These are phyloP conservation scores for Anoplolepis gracilipes DNA, from an alignment of 1,140 invertebrate species.

Conservation along the genomic window DNA sequence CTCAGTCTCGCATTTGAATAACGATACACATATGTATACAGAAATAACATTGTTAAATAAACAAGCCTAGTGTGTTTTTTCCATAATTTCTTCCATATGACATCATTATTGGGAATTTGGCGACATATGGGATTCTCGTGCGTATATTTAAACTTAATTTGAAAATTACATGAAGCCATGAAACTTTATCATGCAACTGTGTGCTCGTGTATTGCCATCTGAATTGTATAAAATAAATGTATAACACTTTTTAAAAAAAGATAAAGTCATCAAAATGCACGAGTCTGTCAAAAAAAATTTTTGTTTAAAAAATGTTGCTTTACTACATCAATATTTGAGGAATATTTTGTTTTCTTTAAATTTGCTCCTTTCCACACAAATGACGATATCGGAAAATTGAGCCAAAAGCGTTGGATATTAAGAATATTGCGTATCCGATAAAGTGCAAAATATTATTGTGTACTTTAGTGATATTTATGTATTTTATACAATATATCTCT, in stretches of 20 bases:
- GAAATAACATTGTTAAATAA: neutral
- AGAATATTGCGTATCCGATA: too few relatives aligned
- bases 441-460: too few relatives aligned
- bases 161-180: neutral
- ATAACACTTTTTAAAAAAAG: too few relatives aligned
- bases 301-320: neutral
- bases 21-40: neutral
- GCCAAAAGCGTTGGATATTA: too few relatives aligned
- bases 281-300: neutral
- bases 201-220: neutral
- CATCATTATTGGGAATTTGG: conserved; percentile 3
- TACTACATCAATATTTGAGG: neutral
- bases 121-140: neutral
- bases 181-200: neutral
- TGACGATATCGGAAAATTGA: too few relatives aligned
- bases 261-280: neutral
- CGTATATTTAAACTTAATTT: conserved; percentile 10
- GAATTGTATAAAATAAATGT: neutral
- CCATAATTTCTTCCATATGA: neutral
- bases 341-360: neutral
- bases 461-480: too few relatives aligned
- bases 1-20: conserved; percentile 15
- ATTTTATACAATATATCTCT: too few relatives aligned
- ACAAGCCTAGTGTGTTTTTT: neutral
- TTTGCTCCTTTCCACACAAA: too few relatives aligned